Percentiles rank a stretch among this genome's conserved stretches.
Evolutionary conservation across 2,888 invertebrate genomes (phyloP).

Genomic region (Poecilus cupreus): DNA sequence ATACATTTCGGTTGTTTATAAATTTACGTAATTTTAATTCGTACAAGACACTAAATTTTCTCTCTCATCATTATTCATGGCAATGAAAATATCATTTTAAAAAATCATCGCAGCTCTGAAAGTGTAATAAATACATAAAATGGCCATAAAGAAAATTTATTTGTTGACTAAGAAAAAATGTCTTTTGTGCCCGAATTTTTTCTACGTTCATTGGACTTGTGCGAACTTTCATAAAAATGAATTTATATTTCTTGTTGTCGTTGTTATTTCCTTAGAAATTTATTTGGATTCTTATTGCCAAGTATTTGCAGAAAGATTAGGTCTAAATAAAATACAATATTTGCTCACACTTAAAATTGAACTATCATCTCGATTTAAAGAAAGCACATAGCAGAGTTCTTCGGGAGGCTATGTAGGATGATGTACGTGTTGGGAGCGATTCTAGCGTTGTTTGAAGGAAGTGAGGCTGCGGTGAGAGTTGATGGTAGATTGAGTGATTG

Average conservation of each 20-base stretch:
- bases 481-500: too few relatives aligned
- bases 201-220: background rate
- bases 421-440: too few relatives aligned
- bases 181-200: background rate
- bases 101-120: slow-evolving; percentile 6
- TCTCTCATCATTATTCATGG: slow-evolving; percentile 1
- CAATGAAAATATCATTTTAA: slow-evolving; percentile 23
- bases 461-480: too few relatives aligned
- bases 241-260: background rate
- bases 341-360: too few relatives aligned
- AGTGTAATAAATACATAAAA: slow-evolving; percentile 21
- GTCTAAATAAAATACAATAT: too few relatives aligned
- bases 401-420: too few relatives aligned
- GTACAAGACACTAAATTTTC: too few relatives aligned
- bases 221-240: background rate
- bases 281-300: background rate
- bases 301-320: too few relatives aligned
- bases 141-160: slow-evolving; percentile 31
- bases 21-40: background rate
- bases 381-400: too few relatives aligned
- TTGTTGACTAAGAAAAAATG: slow-evolving; percentile 14
- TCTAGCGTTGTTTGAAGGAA: too few relatives aligned
- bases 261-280: background rate
- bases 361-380: too few relatives aligned
- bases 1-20: background rate